Evolutionary conservation across 2,113 vertebrate species (phyloP), one percentile per base, ranked within the genome.

Genomic region (Gorilla gorilla): DNA sequence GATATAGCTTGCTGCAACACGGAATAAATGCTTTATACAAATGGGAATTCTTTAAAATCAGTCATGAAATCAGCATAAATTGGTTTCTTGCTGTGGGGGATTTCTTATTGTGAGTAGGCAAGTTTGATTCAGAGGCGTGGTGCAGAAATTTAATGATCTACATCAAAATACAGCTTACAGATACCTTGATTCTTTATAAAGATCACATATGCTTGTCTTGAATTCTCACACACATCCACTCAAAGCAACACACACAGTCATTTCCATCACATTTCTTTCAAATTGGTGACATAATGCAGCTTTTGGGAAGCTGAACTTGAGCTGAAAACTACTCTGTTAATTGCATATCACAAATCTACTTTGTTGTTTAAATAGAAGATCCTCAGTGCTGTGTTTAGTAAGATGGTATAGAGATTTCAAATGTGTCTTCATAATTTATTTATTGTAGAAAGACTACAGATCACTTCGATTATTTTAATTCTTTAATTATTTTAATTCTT

Each of bases 91-190:
- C 35, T 45, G 8, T 80, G 78, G 32, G 10, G 14, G 16, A 3
- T 35, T 79, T 50, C 30, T 55, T 89, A 59, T 7, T 40, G 5
- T 81, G 57, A 16, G 48, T n/a, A 87, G 59, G 12, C 8, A 86
- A 79, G 38, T 89, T 89, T 45, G 45, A 78, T 22, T 40, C 78
- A 70, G 55, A 72, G 17, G 25, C 4, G 23, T 84, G 68, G 27
- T 23, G 25, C 9, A 87, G 94, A 92, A 90, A 92, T 92, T 87
- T 48, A 83, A 75, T 93, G 50, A 35, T 89, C 20, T 93, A 35
- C 22, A 18, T 82, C n/a, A 82, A 82, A 64, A 45, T 43, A 73
- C 5, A 75, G 23, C 61, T 83, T 35, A 43, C 17, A 40, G 35
- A 70, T 32, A 75, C 20, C 55, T 88, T 72, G 48, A 43, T 45